phyloP scores from a whole-genome alignment of 1,140 invertebrate species.

The Bemisia tabaci region DNA sequence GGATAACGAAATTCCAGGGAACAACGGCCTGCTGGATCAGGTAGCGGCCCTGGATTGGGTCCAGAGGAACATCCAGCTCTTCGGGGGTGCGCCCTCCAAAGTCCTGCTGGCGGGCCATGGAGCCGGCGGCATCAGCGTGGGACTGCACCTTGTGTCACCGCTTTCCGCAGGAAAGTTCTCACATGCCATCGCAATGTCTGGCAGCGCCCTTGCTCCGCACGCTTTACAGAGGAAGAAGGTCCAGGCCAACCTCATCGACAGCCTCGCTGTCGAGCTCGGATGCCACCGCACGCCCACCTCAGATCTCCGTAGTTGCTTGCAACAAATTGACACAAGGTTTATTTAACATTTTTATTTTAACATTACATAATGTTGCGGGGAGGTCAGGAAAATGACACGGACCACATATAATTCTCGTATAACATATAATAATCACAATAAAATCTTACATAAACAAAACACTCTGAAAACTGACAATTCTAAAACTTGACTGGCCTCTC shows the following conservation, averaged over 20 bases:
- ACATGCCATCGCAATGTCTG: slow-evolving; percentile 56
- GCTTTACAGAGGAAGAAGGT: slow-evolving; percentile 35
- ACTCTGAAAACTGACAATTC: no score
- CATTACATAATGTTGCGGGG: no score
- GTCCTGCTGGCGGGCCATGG: slow-evolving; percentile 84
- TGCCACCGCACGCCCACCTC: slow-evolving; percentile 47
- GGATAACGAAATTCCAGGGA: slow-evolving; percentile 70
- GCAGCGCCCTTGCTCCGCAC: slow-evolving; percentile 44
- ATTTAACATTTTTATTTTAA: no score
- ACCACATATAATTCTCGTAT: no score
- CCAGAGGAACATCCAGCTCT: slow-evolving; percentile 65
- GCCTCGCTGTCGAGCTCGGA: slow-evolving; percentile 44
- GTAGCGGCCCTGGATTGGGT: slow-evolving; percentile 74
- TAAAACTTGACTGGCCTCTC: no score
- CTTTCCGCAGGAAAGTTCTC: slow-evolving; percentile 43
- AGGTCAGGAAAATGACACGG: no score
- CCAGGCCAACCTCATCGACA: slow-evolving; percentile 37
- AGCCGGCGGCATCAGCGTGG: slow-evolving; percentile 57
- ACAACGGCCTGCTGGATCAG: slow-evolving; percentile 84
- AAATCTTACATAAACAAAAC: no score
- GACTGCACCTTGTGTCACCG: slow-evolving; percentile 50
- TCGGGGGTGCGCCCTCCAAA: slow-evolving; percentile 69
- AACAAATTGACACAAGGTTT: slow-evolving; percentile 39
- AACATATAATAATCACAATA: no score
- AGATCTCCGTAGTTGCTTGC: slow-evolving; percentile 48